Evolutionary conservation across 2,113 vertebrate genomes (phyloP), one percentile per base, ranked within the genome.

Genomic region (Phycodurus eques): DNA sequence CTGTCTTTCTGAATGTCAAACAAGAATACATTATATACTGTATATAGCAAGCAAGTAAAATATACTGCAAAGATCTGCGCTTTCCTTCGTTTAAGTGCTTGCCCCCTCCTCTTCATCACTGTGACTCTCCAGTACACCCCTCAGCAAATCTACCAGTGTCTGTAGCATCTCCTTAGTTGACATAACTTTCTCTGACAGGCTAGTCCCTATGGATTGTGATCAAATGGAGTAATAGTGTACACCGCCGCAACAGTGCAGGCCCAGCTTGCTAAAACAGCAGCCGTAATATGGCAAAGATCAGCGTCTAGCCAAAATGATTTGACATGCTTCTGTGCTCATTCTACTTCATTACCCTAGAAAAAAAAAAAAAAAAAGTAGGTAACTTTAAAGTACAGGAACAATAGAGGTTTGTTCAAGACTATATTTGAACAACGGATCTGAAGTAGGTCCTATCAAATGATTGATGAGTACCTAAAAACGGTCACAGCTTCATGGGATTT

Each of bases 161-260:
- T 35, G 54, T 75, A 83, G 84, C 81, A 70, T 77, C 67, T 82
- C 76, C 82, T 71, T 67, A 78, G 82, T 76, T 89, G 89, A 87
- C 77, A 80, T 89, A 89, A 90, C 79, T 8, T 53, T 71, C 72
- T 76, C 83, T 84, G 89, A 89, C 89, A 87, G 85, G 79, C 62
- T 86, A 82, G 82, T 90, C 89, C 86, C 87, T 87, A 85, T 86
- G 89, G 88, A 90, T 90, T 89, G 78, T 87, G 89, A 88, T 89
- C 88, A 90, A 89, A 81, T 79, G 75, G 79, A 85, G 86, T 73
- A 80, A 81, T 81, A 83, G 86, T 87, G 86, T 87, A 85, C 82
- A 83, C 76, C 87, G 82, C 87, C 87, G 87, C 82, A 84, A 80
- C 86, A 83, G 78, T 75, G 73, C 74, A 80, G 79, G 68, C 60